Percentiles rank a stretch among this genome's conserved stretches.
These are phyloP conservation scores for Synergus gifuensis DNA, from an alignment of 2,888 invertebrate genomes.

Conservation along the genomic window DNA sequence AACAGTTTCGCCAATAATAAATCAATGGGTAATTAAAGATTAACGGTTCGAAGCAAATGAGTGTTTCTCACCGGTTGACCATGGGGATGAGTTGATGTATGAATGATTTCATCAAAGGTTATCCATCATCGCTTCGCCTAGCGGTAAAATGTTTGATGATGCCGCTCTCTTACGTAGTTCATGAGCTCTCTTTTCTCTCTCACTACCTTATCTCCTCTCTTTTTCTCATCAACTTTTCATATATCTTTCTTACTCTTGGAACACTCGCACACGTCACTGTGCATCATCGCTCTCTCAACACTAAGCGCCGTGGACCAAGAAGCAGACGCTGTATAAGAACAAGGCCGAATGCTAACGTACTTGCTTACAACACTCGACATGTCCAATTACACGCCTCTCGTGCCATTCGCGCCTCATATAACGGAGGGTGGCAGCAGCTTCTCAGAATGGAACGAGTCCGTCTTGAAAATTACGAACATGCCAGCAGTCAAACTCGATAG, in stretches of 20 bases:
- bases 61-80: slow-evolving; percentile 43
- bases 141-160: slow-evolving; percentile 71
- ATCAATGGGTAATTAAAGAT: slow-evolving; percentile 75
- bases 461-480: slow-evolving; percentile 51
- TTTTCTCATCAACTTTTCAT: not conserved
- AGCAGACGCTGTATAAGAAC: slow-evolving; percentile 45
- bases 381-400: slow-evolving; percentile 69
- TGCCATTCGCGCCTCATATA: slow-evolving; percentile 63
- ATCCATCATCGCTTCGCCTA: slow-evolving; percentile 74
- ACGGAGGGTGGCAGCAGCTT: slow-evolving; percentile 53
- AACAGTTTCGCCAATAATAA: slow-evolving; percentile 58
- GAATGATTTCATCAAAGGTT: slow-evolving; percentile 75
- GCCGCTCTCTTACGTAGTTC: slow-evolving; percentile 56
- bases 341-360: slow-evolving; percentile 55
- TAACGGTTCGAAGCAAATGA: slow-evolving; percentile 68
- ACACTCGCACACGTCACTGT: slow-evolving; percentile 39
- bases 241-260: not conserved
- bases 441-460: slow-evolving; percentile 50
- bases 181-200: slow-evolving; percentile 24
- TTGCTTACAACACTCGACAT: slow-evolving; percentile 62
- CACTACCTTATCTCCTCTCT: not conserved
- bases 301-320: slow-evolving; percentile 39
- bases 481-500: slow-evolving; percentile 33
- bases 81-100: slow-evolving; percentile 61
- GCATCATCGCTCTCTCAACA: slow-evolving; percentile 42